These are phyloP conservation scores for Kryptolebias ocellatus DNA, from an alignment of 2,797 vertebrate genomes.

Conservation along the genomic window DNA sequence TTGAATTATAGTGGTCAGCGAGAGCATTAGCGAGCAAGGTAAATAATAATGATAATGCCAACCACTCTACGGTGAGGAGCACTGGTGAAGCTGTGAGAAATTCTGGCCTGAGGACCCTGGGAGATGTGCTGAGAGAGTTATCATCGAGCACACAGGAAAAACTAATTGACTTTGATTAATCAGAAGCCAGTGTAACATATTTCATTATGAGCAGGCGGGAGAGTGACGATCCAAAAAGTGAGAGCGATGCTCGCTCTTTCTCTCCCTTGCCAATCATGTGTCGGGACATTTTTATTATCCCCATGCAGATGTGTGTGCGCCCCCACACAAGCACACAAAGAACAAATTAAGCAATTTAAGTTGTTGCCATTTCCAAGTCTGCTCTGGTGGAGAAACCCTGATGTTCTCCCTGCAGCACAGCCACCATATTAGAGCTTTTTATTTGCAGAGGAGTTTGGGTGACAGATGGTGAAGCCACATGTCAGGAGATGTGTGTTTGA, in stretches of 20 bases:
- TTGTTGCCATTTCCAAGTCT: slow-evolving; percentile 23
- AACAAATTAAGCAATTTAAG: slow-evolving; percentile 24
- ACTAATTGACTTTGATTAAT: slow-evolving; percentile 69
- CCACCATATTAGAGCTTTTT: slow-evolving; percentile 41
- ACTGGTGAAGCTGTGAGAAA: slow-evolving; percentile 32
- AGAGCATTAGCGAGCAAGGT: slow-evolving; percentile 22
- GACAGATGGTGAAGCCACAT: slow-evolving; percentile 56
- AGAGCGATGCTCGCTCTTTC: slow-evolving; percentile 12
- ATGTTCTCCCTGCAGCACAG: slow-evolving; percentile 21
- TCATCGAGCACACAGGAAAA: slow-evolving; percentile 29
- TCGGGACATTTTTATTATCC: slow-evolving; percentile 31
- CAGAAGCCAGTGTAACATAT: slow-evolving; percentile 52
- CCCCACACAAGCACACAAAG: not conserved
- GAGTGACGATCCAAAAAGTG: slow-evolving; percentile 15
- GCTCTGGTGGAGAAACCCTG: slow-evolving; percentile 19
- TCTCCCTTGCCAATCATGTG: slow-evolving; percentile 29
- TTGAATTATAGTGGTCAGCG: not conserved
- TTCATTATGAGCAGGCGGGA: slow-evolving; percentile 44
- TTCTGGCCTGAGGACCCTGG: slow-evolving; percentile 23
- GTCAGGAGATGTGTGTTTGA: slow-evolving; percentile 16
- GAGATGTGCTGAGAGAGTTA: slow-evolving; percentile 56
- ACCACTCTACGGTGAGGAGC: not conserved
- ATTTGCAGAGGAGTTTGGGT: slow-evolving; percentile 51
- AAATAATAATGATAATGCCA: slow-evolving; percentile 37
- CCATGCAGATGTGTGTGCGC: slow-evolving; percentile 10